Conservation (phyloP, 2,888 invertebrate species). For the Embidobia sp. region DNA sequence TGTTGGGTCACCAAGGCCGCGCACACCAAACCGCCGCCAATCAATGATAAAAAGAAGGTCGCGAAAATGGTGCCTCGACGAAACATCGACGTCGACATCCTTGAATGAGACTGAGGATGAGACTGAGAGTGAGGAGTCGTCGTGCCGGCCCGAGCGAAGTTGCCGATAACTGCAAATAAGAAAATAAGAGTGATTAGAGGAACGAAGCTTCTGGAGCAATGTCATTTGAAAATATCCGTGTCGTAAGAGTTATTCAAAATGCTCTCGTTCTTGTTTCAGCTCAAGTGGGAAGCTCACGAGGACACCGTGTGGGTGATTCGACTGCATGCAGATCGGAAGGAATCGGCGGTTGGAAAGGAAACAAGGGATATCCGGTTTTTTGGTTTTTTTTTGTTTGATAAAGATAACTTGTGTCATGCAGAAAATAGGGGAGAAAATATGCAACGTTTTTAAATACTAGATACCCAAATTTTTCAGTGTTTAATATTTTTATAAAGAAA, state of each 20-base stretch:
- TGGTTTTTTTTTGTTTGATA: too few species aligned
- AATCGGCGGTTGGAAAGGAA: too few species aligned
- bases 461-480: too few species aligned
- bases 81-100: slow-evolving; percentile 83
- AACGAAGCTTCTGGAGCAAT: slow-evolving; percentile 1
- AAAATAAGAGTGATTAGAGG: slow-evolving; percentile 11
- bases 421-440: too few species aligned
- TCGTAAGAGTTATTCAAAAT: slow-evolving; percentile 11
- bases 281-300: slow-evolving; percentile 6
- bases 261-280: slow-evolving; percentile 7
- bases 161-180: slow-evolving; percentile 61
- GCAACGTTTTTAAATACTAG: too few species aligned
- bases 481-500: too few species aligned
- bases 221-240: neutral
- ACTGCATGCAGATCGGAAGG: slow-evolving; percentile 25
- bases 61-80: slow-evolving; percentile 90
- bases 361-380: too few species aligned
- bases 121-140: slow-evolving; percentile 63
- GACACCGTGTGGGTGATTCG: slow-evolving; percentile 9
- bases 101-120: slow-evolving; percentile 67
- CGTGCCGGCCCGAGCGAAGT: slow-evolving; percentile 66
- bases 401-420: too few species aligned
- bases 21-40: slow-evolving; percentile 89
- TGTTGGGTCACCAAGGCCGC: slow-evolving; percentile 92
- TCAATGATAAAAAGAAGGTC: slow-evolving; percentile 90